Percentiles rank a stretch among this genome's conserved stretches.
These are phyloP conservation scores for Hypanus sabinus DNA, from an alignment of 2,113 vertebrate species.

Conservation along the genomic window DNA sequence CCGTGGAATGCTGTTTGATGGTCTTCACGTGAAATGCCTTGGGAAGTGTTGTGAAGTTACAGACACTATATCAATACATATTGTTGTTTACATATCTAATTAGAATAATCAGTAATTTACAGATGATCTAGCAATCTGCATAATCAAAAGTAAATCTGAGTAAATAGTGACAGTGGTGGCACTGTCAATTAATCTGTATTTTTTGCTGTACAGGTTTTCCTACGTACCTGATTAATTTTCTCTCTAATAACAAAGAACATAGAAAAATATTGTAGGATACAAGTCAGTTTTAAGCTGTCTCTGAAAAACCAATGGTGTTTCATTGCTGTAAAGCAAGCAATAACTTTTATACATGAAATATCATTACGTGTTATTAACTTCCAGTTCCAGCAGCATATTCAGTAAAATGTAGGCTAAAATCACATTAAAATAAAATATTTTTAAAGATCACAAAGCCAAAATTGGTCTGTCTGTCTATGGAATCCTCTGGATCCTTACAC, in stretches of 20 bases:
- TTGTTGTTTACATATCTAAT: not conserved
- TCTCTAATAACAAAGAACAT: not conserved
- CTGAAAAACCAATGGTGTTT: not conserved
- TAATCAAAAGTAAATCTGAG: not conserved
- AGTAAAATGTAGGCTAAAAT: not conserved
- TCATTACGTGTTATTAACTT: not conserved
- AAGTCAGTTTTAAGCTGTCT: too few species aligned
- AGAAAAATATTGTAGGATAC: not conserved
- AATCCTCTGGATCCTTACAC: not conserved
- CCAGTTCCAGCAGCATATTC: not conserved
- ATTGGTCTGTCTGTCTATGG: not conserved
- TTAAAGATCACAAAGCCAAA: not conserved
- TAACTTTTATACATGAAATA: not conserved
- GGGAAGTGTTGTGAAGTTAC: too few species aligned
- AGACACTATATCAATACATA: too few species aligned
- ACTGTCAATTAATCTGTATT: too few species aligned
- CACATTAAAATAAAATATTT: not conserved
- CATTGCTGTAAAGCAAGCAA: not conserved
- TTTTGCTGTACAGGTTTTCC: not conserved
- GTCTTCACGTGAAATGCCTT: too few species aligned
- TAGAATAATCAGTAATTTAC: not conserved
- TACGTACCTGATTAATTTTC: not conserved
- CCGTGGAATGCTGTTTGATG: too few species aligned
- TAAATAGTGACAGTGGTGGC: not conserved
- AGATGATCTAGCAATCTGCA: not conserved